phyloP scores from a whole-genome alignment of 1,140 invertebrate species.

The Vollenhovia emeryi region DNA sequence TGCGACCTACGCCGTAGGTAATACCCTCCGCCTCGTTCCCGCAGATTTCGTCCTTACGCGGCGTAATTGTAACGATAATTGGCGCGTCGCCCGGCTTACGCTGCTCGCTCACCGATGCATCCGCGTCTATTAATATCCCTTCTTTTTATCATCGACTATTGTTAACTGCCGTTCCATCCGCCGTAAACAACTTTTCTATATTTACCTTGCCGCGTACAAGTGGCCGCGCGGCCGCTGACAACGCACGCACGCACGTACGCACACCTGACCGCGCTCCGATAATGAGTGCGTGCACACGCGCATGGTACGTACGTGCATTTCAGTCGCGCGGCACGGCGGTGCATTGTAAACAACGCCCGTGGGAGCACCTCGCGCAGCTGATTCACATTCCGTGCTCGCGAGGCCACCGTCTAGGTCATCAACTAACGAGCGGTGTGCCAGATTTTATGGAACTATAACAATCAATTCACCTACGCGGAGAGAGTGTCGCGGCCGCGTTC shows the following conservation, averaged over 20 bases:
- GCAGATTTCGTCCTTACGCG: not conserved
- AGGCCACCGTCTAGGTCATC: slow-evolving; percentile 64
- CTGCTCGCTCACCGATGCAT: not conserved
- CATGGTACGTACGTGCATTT: slow-evolving; percentile 30
- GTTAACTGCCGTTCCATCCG: slow-evolving; percentile 29
- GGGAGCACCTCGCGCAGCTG: slow-evolving; percentile 61
- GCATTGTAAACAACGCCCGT: slow-evolving; percentile 68
- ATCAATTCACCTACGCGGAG: not conserved
- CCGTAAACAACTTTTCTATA: slow-evolving; percentile 66
- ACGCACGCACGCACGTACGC: not conserved
- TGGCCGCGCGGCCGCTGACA: slow-evolving; percentile 1
- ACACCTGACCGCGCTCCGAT: slow-evolving; percentile 42
- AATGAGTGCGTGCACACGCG: slow-evolving; percentile 56
- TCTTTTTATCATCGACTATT: slow-evolving; percentile 62
- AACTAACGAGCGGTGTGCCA: slow-evolving; percentile 59
- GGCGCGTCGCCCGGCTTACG: not conserved
- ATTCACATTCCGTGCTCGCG: slow-evolving; percentile 70
- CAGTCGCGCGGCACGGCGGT: slow-evolving; percentile 18
- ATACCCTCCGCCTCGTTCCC: not conserved
- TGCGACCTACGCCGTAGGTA: not conserved
- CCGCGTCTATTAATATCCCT: slow-evolving; percentile 63
- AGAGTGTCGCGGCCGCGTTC: not conserved
- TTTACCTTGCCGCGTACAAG: slow-evolving; percentile 58
- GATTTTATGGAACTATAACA: slow-evolving; percentile 64
- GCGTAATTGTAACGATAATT: not conserved